Percentiles rank a stretch among this genome's conserved stretches.
Conservation (phyloP, 2,797 vertebrate genomes). For the Amblyopsis hoosieri region DNA sequence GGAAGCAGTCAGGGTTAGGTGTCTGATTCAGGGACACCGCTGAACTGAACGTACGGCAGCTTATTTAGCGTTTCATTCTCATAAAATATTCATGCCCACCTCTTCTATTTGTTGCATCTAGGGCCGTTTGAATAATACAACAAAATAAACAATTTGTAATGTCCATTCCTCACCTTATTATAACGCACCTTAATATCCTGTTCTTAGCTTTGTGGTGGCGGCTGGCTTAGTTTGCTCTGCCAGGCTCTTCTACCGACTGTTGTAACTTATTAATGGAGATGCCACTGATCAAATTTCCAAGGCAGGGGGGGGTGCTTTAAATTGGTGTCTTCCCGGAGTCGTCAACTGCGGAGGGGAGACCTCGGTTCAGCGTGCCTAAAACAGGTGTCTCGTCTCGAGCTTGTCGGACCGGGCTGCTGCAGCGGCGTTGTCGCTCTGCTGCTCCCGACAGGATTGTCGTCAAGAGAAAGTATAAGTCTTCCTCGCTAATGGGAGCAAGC, state of each 20-base stretch:
- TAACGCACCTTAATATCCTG: too few species aligned
- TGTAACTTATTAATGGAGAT: constrained; percentile 10
- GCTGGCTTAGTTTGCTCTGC: constrained; percentile 25
- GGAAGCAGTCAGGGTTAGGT: too few species aligned
- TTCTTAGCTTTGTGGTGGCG: neutral
- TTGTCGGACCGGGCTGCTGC: constrained; percentile 1
- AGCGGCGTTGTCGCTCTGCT: constrained; percentile 21
- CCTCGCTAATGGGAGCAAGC: constrained; percentile 60
- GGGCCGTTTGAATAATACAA: too few species aligned
- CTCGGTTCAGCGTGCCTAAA: neutral
- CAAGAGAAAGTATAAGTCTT: constrained; percentile 18
- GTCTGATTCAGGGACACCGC: too few species aligned
- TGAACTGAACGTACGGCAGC: too few species aligned
- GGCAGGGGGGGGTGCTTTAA: neutral
- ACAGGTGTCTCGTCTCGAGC: constrained; percentile 2
- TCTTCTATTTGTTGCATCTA: too few species aligned
- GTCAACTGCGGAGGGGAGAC: neutral
- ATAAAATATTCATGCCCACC: too few species aligned
- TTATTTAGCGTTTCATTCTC: too few species aligned
- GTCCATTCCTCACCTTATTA: too few species aligned
- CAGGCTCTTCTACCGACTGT: neutral
- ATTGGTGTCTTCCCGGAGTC: constrained; percentile 1
- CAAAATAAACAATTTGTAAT: too few species aligned
- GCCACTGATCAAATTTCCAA: neutral
- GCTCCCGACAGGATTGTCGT: constrained; percentile 25